Percentiles rank a stretch among this genome's conserved stretches.
Conservation (phyloP, 2,888 invertebrate genomes). For the Creontiades dilutus region DNA sequence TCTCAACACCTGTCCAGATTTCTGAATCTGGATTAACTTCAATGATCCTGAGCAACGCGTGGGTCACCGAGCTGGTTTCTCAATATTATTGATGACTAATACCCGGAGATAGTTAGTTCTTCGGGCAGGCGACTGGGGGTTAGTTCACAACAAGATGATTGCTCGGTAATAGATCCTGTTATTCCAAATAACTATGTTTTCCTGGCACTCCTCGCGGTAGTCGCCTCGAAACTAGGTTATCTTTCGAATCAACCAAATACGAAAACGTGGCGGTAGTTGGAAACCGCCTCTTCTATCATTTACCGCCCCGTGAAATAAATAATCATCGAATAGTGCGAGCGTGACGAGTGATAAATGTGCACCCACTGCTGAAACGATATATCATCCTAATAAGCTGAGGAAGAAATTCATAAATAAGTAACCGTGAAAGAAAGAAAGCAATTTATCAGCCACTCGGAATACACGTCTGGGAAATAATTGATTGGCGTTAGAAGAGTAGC, state of each 20-base stretch:
- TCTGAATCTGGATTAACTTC: no score
- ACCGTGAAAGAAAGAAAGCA: background rate
- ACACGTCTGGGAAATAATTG: conserved; percentile 3
- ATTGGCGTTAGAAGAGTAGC: background rate
- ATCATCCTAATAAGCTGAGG: conserved; percentile 28
- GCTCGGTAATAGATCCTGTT: no score
- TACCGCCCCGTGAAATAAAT: background rate
- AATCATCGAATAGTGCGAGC: conserved; percentile 3
- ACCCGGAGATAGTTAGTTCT: no score
- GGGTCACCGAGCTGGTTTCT: no score
- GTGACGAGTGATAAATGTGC: conserved; percentile 9
- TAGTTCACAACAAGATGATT: no score
- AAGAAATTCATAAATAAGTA: conserved; percentile 32
- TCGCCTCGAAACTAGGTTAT: no score
- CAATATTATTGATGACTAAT: no score
- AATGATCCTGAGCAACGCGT: no score
- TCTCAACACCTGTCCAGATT: no score
- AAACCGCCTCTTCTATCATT: background rate
- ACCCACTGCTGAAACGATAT: background rate
- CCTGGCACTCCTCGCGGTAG: no score
- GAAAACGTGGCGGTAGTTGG: background rate
- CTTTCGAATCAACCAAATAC: background rate
- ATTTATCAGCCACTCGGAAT: background rate
- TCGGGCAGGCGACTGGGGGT: no score
- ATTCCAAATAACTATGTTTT: no score